phyloP scores from a whole-genome alignment of 2,888 invertebrate genomes.

The Spatulosminthurus flaviceps region DNA sequence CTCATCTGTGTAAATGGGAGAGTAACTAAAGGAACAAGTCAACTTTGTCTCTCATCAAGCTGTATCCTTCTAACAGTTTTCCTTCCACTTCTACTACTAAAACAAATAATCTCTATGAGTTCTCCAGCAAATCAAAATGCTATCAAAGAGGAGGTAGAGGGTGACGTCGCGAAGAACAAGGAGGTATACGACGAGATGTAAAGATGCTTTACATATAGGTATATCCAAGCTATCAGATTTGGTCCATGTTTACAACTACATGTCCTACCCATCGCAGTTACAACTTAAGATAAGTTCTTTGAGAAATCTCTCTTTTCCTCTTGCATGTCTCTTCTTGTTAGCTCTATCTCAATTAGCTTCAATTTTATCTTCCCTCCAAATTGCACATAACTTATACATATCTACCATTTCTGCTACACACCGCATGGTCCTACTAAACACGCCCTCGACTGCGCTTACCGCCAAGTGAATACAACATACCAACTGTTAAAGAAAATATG shows the following conservation, averaged over 20 bases:
- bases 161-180: neutral
- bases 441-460: too few species aligned
- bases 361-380: slow-evolving; percentile 36
- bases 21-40: slow-evolving; percentile 9
- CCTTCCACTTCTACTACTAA: neutral
- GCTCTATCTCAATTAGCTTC: slow-evolving; percentile 43
- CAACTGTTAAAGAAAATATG: too few species aligned
- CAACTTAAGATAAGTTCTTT: neutral
- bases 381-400: neutral
- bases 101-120: neutral
- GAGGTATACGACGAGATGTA: neutral
- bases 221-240: slow-evolving; percentile 32
- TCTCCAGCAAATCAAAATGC: neutral
- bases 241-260: neutral
- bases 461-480: too few species aligned
- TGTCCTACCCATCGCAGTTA: neutral
- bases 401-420: neutral
- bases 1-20: slow-evolving; percentile 29
- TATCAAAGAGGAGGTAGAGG: neutral
- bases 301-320: slow-evolving; percentile 33
- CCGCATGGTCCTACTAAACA: too few species aligned
- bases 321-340: slow-evolving; percentile 40
- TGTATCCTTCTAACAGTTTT: neutral
- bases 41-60: slow-evolving; percentile 29
- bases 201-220: slow-evolving; percentile 21